Conservation (phyloP, 1,140 invertebrate genomes). For the Calosoma granatense region DNA sequence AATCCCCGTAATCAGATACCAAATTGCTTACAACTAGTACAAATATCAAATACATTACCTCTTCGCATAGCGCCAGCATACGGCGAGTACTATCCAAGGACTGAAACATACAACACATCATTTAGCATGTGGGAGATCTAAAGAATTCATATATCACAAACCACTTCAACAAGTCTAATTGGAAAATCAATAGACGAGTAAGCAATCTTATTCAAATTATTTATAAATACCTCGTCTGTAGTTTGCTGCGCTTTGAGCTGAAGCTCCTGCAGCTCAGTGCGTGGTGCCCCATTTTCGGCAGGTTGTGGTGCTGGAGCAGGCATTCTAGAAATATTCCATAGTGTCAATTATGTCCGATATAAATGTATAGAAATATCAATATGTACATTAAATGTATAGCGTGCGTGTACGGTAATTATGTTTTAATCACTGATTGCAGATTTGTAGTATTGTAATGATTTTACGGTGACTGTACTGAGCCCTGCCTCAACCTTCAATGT, state of each 20-base stretch:
- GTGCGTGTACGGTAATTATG: background rate
- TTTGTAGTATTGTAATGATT: background rate
- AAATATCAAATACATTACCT: slow-evolving; percentile 53
- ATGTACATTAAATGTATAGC: background rate
- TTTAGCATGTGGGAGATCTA: slow-evolving; percentile 15
- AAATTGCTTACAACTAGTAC: slow-evolving; percentile 2
- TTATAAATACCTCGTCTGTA: slow-evolving; percentile 83
- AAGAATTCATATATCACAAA: too few species aligned
- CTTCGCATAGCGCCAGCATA: slow-evolving; percentile 92
- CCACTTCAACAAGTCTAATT: too few species aligned
- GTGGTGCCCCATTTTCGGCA: slow-evolving; percentile 57
- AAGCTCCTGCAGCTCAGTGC: slow-evolving; percentile 81
- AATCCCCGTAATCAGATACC: slow-evolving; percentile 4
- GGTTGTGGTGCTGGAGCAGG: slow-evolving; percentile 43
- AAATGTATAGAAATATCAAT: background rate
- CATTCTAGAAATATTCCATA: background rate
- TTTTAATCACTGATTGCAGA: background rate
- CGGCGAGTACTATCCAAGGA: slow-evolving; percentile 93
- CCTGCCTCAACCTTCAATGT: slow-evolving; percentile 6
- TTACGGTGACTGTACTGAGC: background rate
- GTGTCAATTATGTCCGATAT: too few species aligned
- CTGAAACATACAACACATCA: slow-evolving; percentile 55
- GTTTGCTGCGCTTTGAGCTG: slow-evolving; percentile 76
- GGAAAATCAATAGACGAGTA: too few species aligned
- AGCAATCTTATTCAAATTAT: too few species aligned